Base-by-base conservation (phyloP, 1,140 invertebrate genomes). In the Drosophila lacteicornis region DNA sequence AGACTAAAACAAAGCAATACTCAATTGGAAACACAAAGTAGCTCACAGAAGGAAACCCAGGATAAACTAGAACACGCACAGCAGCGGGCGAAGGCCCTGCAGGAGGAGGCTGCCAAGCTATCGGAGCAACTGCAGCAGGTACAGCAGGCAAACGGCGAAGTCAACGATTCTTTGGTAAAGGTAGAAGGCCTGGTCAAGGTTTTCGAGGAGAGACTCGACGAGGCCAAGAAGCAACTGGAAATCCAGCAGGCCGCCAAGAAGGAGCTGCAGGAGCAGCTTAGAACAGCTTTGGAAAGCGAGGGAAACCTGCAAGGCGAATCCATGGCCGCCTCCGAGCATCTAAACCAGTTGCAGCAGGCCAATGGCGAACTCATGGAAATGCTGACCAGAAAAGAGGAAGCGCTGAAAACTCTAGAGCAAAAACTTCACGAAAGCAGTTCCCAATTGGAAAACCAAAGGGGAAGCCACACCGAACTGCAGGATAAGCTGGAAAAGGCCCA, bases 401-500 rank as follows among this genome's bases (percentile, higher is more conserved):
- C 13, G 2, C 13, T 59, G 7, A 57, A 49, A n/a, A 25, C 15
- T 0, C 3, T 59, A 2, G 19, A 71, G 22, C 4, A 7, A 0
- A 42, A 58, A 61, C 40, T 77, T 6, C 17, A 47, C 4, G 62
- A 76, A 15, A 51, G 43, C 12, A 19, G 38, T 46, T n/a, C 45
- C 3, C 36, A 71, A 27, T 4, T 75, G 4, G 27, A 49, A 27
- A 5, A 7, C 0, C 68, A 79, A 46, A 71, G 15, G 17, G 43
- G 15, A 12, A 47, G 45, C 43, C 46, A 49, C 51, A 45, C 56
- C 4, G 58, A 59, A 27, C 12, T 80, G 5, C 60, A 86, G 11
- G 45, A 87, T 12, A 75, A 84, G 6, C n/a, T 84, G 17, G 58
- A 85, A n/a, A 33, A 65, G 22, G 6, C 69, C 1, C 58, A 84